Conservation (phyloP, 2,888 invertebrate genomes). For the Drosophila maculinotata region DNA sequence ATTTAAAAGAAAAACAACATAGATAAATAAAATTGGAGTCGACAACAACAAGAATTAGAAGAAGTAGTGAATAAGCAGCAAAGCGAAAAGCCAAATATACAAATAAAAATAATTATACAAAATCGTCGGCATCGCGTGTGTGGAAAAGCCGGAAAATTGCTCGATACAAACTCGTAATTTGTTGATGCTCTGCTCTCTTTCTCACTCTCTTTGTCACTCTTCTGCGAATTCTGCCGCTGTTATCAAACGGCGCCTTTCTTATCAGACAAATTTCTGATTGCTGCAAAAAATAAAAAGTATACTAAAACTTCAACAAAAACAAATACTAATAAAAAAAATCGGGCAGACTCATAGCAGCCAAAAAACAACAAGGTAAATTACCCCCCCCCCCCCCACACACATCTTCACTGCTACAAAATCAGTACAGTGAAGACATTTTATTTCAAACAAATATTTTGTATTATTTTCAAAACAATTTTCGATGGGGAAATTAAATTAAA, state of each 20-base stretch:
- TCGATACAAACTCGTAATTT: constrained; percentile 47
- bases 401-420: no score
- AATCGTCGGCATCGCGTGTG: constrained; percentile 27
- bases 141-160: constrained; percentile 71
- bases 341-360: constrained; percentile 14
- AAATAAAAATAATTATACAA: constrained; percentile 23
- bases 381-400: background rate
- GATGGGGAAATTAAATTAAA: no score
- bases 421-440: no score
- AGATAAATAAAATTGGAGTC: constrained; percentile 57
- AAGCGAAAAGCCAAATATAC: constrained; percentile 37
- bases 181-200: constrained; percentile 51
- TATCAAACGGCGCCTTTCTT: constrained; percentile 51
- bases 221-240: constrained; percentile 34
- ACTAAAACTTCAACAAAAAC: constrained; percentile 28
- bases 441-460: no score
- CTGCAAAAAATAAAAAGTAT: constrained; percentile 43
- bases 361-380: constrained; percentile 2
- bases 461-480: no score
- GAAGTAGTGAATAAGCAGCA: constrained; percentile 23
- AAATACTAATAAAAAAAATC: constrained; percentile 29
- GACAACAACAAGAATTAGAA: constrained; percentile 31
- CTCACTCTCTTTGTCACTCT: constrained; percentile 22
- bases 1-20: constrained; percentile 76
- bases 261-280: constrained; percentile 60